Evolutionary conservation across 2,113 vertebrate species (phyloP).

Genomic region (Sphyrna mokarran): DNA sequence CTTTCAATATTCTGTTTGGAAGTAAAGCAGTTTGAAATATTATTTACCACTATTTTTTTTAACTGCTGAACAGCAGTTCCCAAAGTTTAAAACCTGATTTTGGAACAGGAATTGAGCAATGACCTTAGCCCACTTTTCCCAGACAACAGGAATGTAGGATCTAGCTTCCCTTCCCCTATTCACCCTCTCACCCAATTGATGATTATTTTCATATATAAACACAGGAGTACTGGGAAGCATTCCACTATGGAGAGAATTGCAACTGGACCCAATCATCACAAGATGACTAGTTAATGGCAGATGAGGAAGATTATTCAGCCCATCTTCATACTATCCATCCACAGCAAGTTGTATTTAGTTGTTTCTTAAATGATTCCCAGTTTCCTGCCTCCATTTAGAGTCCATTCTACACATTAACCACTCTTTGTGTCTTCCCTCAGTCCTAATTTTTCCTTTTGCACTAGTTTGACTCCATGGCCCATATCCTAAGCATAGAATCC

Average conservation of each 20-base stretch:
- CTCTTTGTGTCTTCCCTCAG: background rate
- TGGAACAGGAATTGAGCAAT: background rate
- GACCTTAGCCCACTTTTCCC: background rate
- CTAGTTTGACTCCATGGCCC: background rate
- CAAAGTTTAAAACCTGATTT: background rate
- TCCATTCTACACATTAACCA: background rate
- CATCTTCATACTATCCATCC: background rate
- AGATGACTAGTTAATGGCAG: background rate
- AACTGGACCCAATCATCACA: background rate
- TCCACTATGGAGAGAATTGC: background rate
- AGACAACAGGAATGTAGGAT: background rate
- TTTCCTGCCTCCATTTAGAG: background rate
- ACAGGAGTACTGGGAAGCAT: background rate
- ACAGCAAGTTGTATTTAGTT: background rate
- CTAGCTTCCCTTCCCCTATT: background rate
- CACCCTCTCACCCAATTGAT: background rate
- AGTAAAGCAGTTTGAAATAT: background rate
- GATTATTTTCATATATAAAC: background rate
- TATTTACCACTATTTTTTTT: background rate
- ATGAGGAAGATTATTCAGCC: background rate
- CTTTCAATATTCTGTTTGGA: background rate
- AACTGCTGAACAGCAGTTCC: background rate
- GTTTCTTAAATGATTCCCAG: background rate
- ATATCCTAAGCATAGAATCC: background rate
- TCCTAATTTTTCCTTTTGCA: background rate